Conservation (phyloP, 2,888 invertebrate genomes). For the Apoda limacodes region DNA sequence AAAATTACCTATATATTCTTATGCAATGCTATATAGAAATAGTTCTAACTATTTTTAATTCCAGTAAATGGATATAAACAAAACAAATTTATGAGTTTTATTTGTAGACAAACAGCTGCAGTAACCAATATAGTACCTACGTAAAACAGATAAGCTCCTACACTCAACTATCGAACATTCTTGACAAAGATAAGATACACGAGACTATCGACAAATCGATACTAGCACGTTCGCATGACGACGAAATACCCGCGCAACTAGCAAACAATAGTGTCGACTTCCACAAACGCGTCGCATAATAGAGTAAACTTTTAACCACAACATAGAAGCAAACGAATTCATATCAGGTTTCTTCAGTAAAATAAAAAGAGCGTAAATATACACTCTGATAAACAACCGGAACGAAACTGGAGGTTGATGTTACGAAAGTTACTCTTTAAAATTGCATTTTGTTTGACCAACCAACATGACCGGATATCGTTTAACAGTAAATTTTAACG, state of each 20-base stretch:
- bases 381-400: constrained; percentile 46
- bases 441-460: too few relatives aligned
- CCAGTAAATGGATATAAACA: too few relatives aligned
- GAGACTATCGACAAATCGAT: constrained; percentile 36
- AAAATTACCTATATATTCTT: too few relatives aligned
- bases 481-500: too few relatives aligned
- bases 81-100: too few relatives aligned
- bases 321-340: constrained; percentile 27
- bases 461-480: too few relatives aligned
- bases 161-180: too few relatives aligned
- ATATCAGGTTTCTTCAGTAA: constrained; percentile 37
- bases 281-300: constrained; percentile 23
- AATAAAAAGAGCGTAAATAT: constrained; percentile 48
- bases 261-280: constrained; percentile 28
- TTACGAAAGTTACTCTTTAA: constrained; percentile 41
- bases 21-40: too few relatives aligned
- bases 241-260: constrained; percentile 21
- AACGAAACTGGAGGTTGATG: constrained; percentile 35
- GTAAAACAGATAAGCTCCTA: too few relatives aligned
- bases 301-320: constrained; percentile 31
- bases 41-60: too few relatives aligned
- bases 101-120: too few relatives aligned
- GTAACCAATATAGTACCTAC: too few relatives aligned
- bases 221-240: constrained; percentile 20
- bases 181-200: constrained; percentile 15